Percentiles rank a stretch among this genome's conserved stretches.
Conservation (phyloP, 2,113 vertebrate species). For the Electrona antarctica region DNA sequence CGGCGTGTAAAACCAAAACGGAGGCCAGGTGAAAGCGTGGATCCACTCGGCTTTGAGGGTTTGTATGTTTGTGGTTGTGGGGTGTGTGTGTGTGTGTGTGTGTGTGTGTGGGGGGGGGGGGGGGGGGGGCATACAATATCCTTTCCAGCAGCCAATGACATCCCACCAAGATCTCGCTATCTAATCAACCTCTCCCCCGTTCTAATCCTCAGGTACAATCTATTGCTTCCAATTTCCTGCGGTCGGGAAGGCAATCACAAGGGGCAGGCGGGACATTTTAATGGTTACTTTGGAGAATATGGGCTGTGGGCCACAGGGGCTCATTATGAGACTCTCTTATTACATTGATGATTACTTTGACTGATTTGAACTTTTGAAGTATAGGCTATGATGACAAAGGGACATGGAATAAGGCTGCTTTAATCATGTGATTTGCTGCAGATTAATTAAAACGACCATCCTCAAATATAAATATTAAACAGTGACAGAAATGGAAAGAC, state of each 20-base stretch:
- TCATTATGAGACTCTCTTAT: slow-evolving; percentile 58
- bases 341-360: slow-evolving; percentile 57
- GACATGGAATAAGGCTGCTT: slow-evolving; percentile 15
- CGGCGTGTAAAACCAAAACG: no score
- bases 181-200: slow-evolving; percentile 45
- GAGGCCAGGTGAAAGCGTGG: no score
- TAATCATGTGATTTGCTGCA: slow-evolving; percentile 43
- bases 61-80: no score
- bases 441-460: slow-evolving; percentile 21
- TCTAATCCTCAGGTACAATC: slow-evolving; percentile 60
- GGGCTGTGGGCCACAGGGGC: slow-evolving; percentile 59
- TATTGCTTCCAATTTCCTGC: slow-evolving; percentile 62
- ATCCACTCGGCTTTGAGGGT: no score
- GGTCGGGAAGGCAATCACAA: slow-evolving; percentile 60
- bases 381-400: slow-evolving; percentile 22
- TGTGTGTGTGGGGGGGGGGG: no score
- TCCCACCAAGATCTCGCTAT: slow-evolving; percentile 50
- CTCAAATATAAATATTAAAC: slow-evolving; percentile 9
- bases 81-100: no score
- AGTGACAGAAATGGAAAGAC: neutral
- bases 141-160: slow-evolving; percentile 49
- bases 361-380: slow-evolving; percentile 54
- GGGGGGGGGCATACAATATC: slow-evolving; percentile 2
- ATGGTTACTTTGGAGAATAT: slow-evolving; percentile 60
- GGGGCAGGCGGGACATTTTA: slow-evolving; percentile 58